These are phyloP conservation scores for Drosophila maculinotata DNA, from an alignment of 2,888 invertebrate species.

Conservation along the genomic window DNA sequence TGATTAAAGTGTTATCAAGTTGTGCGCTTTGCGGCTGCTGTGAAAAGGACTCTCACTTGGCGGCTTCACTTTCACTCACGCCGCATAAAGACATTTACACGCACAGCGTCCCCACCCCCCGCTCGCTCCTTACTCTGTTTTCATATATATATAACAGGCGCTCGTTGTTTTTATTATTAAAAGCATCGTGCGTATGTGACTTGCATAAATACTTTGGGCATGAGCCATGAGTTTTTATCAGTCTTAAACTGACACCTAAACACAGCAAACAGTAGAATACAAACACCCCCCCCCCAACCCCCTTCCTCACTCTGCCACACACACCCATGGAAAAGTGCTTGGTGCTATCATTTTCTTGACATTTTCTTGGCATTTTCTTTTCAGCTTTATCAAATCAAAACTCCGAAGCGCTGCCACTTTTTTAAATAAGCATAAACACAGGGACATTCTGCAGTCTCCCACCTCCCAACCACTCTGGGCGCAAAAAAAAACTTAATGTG, in stretches of 20 bases:
- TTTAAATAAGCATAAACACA: constrained; percentile 79
- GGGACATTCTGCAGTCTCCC: constrained; percentile 29
- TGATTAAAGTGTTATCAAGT: constrained; percentile 33
- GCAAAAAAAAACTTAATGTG: constrained; percentile 61
- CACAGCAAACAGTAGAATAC: not conserved
- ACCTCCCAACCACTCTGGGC: constrained; percentile 3
- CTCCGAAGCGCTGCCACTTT: constrained; percentile 70
- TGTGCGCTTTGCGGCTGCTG: constrained; percentile 53
- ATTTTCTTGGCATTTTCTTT: constrained; percentile 56
- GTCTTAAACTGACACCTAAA: constrained; percentile 55
- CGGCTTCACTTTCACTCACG: constrained; percentile 18
- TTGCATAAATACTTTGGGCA: constrained; percentile 67
- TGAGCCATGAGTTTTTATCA: constrained; percentile 60
- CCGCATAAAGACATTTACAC: constrained; percentile 68
- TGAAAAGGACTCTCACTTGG: constrained; percentile 30
- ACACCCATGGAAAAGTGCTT: constrained; percentile 6
- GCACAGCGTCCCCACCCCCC: constrained; percentile 43
- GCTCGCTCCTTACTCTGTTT: constrained; percentile 57
- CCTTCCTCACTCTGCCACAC: constrained; percentile 2
- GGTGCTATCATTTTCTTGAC: constrained; percentile 50
- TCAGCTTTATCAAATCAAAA: constrained; percentile 79
- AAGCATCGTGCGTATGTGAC: constrained; percentile 77
- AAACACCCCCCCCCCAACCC: too few species aligned
- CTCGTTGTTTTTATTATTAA: constrained; percentile 80
- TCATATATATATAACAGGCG: constrained; percentile 63